Evolutionary conservation across 2,113 vertebrate genomes (phyloP), one percentile per base, ranked within the genome.

Genomic region (Vimba vimba): DNA sequence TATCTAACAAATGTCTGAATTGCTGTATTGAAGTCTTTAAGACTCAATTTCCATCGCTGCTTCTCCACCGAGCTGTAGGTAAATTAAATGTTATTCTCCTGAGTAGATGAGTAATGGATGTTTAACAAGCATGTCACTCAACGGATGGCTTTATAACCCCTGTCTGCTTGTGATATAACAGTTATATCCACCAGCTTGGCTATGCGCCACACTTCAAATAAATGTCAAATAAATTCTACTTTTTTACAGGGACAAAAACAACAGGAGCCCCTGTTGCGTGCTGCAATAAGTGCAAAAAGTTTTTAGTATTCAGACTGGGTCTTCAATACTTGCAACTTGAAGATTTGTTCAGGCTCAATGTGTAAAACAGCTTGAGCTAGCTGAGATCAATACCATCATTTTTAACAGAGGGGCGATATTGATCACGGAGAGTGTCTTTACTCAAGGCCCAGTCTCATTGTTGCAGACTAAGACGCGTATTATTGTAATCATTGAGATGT

Each of bases 361-460:
- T 89, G 84, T 85, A 84, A 89, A 93, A 89, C 91, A 60, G 88
- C 91, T 89, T 89, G 93, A 91, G 90, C 86, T 88, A 74, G 89
- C 76, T 10, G 73, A 89, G 89, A 94, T 95, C 94, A 92, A 95
- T 95, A 93, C 91, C 90, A 92, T 94, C 93, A 94, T 94, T 94
- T 94, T 94, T 93, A 93, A 93, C 89, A 92, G 90, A 87, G 89
- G 91, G 89, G 88, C 76, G 27, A 39, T 92, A 94, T 95, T 88
- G 93, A 94, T 89, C 88, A 45, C 19, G 1, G 74, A 89, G 88
- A 90, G 89, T 85, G 89, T 90, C 90, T 88, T 90, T 89, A 89
- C 88, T 23, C 79, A 88, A 64, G 85, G 39, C 21, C 27, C 87
- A 82, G 87, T 91, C 73, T 90, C 89, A 85, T 85, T 85, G 84